Base-by-base conservation (phyloP, 2,113 vertebrate species). In the Tachuris rubrigastra region DNA sequence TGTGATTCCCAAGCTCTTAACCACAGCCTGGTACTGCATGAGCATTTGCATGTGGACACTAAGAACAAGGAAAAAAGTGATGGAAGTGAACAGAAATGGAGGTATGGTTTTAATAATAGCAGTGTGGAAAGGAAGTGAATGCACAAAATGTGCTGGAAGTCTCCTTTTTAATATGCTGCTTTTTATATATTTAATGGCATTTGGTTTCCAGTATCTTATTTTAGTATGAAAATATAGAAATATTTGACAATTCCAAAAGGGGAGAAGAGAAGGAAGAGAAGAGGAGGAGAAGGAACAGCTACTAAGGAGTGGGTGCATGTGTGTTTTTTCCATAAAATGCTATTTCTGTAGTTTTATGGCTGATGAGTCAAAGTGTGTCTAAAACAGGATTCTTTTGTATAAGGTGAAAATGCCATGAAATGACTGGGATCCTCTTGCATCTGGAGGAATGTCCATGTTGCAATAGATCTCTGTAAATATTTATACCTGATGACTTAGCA, bases 391-490 rank as follows among this genome's bases (percentile, higher is more conserved):
- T 73, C 85, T 86, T 78, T 9, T 66, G 73, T 85, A 78, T 89
- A 79, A 96, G 95, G 93, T 86, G 76, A 92, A 97, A 85, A 92
- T 41, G 83, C 88, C 92, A 46, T 1, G 41, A 50, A 75, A 49
- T 16, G 69, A 53, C 80, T 55, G 68, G 90, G 93, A 87, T 90
- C 83, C 85, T 96, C 80, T 84, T 37, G 87, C 55, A 19, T 81
- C 89, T 85, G 89, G 71, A 90, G 67, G 94, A 95, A 95, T 95
- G 90, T 93, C 91, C 91, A 22, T 71, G 94, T 89, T 52, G 89
- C 95, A 94, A 92, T n/a, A 71, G 59, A 74, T 37, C 92, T 96
- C 92, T 93, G 90, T 97, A 97, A 97, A 97, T 97, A 96, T 97
- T 96, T 97, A 95, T 90, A 97, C 96, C 96, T 96, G 94, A 87